phyloP scores from a whole-genome alignment of 2,888 invertebrate genomes.

The Lysandra bellargus region DNA sequence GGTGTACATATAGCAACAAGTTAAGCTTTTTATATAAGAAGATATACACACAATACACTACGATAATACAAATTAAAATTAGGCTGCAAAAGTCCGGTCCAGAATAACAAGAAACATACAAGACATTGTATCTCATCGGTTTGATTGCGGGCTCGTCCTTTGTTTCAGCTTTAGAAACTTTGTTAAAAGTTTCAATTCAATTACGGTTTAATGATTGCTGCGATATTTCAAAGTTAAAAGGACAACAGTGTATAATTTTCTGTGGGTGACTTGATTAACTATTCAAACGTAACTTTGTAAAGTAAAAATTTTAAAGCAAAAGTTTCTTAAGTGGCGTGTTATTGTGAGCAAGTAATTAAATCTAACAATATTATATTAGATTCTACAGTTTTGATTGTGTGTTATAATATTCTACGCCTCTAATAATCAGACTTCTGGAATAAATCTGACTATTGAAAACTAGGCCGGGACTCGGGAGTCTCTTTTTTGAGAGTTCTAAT shows the following conservation, averaged over 20 bases:
- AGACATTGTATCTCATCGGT: not conserved
- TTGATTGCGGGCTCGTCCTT: not conserved
- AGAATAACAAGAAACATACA: not conserved
- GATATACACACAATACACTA: too few relatives aligned
- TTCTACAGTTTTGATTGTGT: not conserved
- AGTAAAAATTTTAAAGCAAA: not conserved
- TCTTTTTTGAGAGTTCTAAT: too few relatives aligned
- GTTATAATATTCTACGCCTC: not conserved
- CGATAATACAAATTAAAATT: not conserved
- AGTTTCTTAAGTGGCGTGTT: not conserved
- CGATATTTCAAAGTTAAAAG: constrained; percentile 6
- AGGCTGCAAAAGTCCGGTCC: not conserved
- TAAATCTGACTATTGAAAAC: not conserved
- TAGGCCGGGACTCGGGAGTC: too few relatives aligned
- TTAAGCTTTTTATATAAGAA: too few relatives aligned
- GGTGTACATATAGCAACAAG: too few relatives aligned
- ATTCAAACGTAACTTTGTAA: not conserved
- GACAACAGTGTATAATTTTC: constrained; percentile 1
- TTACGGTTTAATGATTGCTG: not conserved
- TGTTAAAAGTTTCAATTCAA: not conserved
- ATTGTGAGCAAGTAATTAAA: not conserved
- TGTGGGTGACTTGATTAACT: constrained; percentile 9
- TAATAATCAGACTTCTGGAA: not conserved
- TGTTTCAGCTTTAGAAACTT: constrained; percentile 1
- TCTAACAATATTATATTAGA: not conserved